Percentiles rank a stretch among this genome's conserved stretches.
These are phyloP conservation scores for Zingel zingel DNA, from an alignment of 2,113 vertebrate species.

Conservation along the genomic window DNA sequence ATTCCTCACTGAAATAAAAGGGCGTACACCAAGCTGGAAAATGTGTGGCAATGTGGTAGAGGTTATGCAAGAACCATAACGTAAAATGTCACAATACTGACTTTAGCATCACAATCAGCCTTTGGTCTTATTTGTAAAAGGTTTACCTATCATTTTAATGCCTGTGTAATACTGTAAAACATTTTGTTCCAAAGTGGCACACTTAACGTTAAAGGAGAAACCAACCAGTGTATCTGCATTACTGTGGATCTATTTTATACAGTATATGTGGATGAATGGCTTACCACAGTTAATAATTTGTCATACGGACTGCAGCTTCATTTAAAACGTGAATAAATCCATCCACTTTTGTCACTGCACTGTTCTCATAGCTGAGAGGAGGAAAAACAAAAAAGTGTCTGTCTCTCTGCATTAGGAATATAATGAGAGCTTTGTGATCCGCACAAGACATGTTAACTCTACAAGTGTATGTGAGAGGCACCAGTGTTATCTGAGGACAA, in stretches of 20 bases:
- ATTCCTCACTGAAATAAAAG: slow-evolving; percentile 49
- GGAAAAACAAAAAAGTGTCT: slow-evolving; percentile 14
- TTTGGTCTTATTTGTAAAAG: too few species aligned
- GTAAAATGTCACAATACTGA: slow-evolving; percentile 26
- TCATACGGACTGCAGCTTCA: background rate
- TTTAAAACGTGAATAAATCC: background rate
- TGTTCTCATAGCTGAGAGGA: background rate
- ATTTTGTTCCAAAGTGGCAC: background rate
- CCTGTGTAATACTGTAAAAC: background rate
- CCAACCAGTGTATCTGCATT: background rate
- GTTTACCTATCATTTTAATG: background rate
- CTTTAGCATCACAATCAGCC: background rate
- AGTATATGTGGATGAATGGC: too few species aligned
- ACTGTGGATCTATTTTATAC: background rate
- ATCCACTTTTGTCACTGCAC: background rate
- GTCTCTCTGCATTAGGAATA: slow-evolving; percentile 5
- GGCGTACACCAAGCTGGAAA: slow-evolving; percentile 18
- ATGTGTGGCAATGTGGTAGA: background rate
- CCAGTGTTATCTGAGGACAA: slow-evolving; percentile 12
- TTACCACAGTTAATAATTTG: background rate
- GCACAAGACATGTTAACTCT: slow-evolving; percentile 8
- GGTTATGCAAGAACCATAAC: background rate
- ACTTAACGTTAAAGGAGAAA: background rate
- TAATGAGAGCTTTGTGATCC: slow-evolving; percentile 39
- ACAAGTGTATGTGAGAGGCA: background rate